phyloP scores from a whole-genome alignment of 2,797 vertebrate species.

The Anguilla anguilla region DNA sequence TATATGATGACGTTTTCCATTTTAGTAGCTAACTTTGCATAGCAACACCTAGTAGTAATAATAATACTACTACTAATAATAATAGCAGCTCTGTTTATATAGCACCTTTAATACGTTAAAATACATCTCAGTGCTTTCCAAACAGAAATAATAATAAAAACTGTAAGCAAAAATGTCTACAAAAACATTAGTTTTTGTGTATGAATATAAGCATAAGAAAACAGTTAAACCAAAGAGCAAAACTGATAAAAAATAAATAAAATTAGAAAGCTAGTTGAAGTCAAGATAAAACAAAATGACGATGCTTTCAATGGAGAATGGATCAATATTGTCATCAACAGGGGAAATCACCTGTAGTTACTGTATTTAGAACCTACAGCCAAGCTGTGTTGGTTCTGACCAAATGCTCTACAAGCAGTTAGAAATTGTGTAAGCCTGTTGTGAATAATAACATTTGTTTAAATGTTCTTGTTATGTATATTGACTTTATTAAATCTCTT shows the following conservation, averaged over 20 bases:
- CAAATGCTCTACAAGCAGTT: not conserved
- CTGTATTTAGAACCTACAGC: not conserved
- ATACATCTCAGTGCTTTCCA: no score
- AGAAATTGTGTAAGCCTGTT: not conserved
- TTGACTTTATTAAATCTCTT: conserved; percentile 24
- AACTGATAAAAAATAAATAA: no score
- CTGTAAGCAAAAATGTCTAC: no score
- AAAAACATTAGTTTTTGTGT: no score
- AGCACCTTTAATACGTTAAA: no score
- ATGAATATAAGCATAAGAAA: no score
- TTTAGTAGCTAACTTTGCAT: not conserved
- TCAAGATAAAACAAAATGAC: not conserved
- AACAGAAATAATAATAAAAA: no score
- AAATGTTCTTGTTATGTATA: not conserved
- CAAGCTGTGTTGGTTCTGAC: not conserved
- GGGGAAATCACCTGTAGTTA: not conserved
- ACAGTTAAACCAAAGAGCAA: no score
- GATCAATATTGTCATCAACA: not conserved
- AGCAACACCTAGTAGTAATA: no score
- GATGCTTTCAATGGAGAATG: not conserved
- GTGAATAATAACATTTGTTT: not conserved
- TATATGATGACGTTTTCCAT: not conserved
- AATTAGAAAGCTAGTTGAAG: no score
- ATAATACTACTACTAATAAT: no score
- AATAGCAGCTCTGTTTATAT: no score